Conservation (phyloP, 2,888 invertebrate species). For the Drosophila siamana region DNA sequence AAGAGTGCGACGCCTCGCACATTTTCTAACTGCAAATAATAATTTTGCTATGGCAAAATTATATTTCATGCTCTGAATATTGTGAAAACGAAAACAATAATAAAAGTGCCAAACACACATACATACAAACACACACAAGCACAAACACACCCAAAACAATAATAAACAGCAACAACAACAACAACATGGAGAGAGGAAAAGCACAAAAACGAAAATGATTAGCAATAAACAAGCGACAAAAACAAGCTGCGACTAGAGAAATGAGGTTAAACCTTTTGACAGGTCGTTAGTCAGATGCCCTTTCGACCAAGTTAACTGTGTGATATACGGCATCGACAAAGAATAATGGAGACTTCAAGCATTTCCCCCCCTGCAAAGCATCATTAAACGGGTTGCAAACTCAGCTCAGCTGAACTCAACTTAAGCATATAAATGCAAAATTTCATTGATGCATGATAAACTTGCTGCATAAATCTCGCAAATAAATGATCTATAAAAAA, state of each 20-base stretch:
- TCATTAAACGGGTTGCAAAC: slow-evolving; percentile 23
- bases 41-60: slow-evolving; percentile 68
- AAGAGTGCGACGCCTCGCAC: slow-evolving; percentile 49
- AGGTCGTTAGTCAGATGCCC: slow-evolving; percentile 44
- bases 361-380: too few species aligned
- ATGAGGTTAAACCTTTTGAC: slow-evolving; percentile 38
- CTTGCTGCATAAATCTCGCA: neutral
- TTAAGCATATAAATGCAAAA: neutral
- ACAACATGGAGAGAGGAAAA: slow-evolving; percentile 2
- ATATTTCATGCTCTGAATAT: slow-evolving; percentile 79
- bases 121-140: too few species aligned
- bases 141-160: slow-evolving; percentile 20
- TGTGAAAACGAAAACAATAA: slow-evolving; percentile 64
- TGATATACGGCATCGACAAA: slow-evolving; percentile 12
- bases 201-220: slow-evolving; percentile 54
- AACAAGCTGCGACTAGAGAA: slow-evolving; percentile 36
- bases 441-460: slow-evolving; percentile 1
- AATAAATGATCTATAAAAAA: neutral
- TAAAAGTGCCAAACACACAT: slow-evolving; percentile 55
- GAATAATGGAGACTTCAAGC: slow-evolving; percentile 20
- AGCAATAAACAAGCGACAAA: slow-evolving; percentile 57
- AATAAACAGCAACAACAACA: too few species aligned
- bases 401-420: too few species aligned
- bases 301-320: slow-evolving; percentile 25
- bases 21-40: slow-evolving; percentile 77